Percentiles rank a stretch among this genome's conserved stretches.
Evolutionary conservation across 1,140 invertebrate genomes (phyloP).

Genomic region (Rhagoletis pomonella): DNA sequence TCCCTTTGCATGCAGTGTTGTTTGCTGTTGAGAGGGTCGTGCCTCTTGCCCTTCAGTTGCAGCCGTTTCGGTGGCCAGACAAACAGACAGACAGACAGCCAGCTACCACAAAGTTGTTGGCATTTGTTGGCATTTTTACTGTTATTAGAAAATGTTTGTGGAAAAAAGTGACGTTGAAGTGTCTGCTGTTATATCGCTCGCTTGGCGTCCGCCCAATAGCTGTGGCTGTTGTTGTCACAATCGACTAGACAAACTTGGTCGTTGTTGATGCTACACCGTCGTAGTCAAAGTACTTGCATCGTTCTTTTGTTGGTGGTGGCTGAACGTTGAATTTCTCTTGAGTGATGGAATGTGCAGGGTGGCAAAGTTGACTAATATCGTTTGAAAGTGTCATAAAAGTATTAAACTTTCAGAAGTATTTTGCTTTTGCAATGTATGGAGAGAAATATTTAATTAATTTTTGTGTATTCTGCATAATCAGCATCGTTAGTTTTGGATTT

Average conservation of each 20-base stretch:
- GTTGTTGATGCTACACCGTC: neutral
- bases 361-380: neutral
- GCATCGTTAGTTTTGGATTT: too few relatives aligned
- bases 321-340: neutral
- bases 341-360: neutral
- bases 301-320: neutral
- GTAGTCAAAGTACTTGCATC: neutral
- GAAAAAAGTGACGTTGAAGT: conserved; percentile 33
- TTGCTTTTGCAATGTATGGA: too few relatives aligned
- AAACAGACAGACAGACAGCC: neutral
- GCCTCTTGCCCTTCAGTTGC: neutral
- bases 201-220: conserved; percentile 22
- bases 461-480: too few relatives aligned
- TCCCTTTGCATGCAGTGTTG: neutral
- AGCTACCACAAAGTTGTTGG: conserved; percentile 34
- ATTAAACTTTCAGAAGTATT: neutral
- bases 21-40: neutral
- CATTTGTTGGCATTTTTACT: conserved; percentile 28
- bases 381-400: conserved; percentile 7
- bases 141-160: conserved; percentile 50
- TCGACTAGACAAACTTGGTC: neutral
- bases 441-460: too few relatives aligned
- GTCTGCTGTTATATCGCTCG: neutral
- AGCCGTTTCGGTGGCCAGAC: neutral
- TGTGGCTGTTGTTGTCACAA: conserved; percentile 29